These are phyloP conservation scores for Littorina saxatilis DNA, from an alignment of 1,140 invertebrate genomes.

Conservation along the genomic window DNA sequence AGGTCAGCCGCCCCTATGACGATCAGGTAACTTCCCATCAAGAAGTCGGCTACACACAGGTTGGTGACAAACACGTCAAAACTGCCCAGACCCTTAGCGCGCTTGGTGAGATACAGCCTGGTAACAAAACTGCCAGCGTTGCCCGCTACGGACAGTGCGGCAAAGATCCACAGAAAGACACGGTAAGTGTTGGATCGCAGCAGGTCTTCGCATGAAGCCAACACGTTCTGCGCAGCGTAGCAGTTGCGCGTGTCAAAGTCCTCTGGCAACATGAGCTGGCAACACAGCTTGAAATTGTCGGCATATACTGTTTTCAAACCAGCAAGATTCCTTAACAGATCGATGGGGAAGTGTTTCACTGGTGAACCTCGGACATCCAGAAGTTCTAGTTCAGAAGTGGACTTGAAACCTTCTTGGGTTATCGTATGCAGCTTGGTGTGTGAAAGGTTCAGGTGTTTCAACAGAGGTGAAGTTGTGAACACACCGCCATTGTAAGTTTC, in stretches of 20 bases:
- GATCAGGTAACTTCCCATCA: slow-evolving; percentile 67
- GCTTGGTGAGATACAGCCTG: slow-evolving; percentile 33
- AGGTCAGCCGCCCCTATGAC: slow-evolving; percentile 63
- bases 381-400: not conserved
- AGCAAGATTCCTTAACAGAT: slow-evolving; percentile 41
- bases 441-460: slow-evolving; percentile 40
- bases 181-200: slow-evolving; percentile 40
- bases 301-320: slow-evolving; percentile 42
- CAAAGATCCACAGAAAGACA: slow-evolving; percentile 50
- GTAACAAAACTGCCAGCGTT: slow-evolving; percentile 52
- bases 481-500: not conserved
- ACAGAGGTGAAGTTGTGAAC: not conserved
- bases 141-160: slow-evolving; percentile 42
- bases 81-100: slow-evolving; percentile 20
- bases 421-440: not conserved
- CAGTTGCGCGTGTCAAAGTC: slow-evolving; percentile 42
- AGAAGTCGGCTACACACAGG: slow-evolving; percentile 59
- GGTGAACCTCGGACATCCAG: slow-evolving; percentile 39
- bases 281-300: slow-evolving; percentile 52
- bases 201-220: slow-evolving; percentile 55
- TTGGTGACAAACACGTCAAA: slow-evolving; percentile 52
- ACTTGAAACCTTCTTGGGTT: slow-evolving; percentile 25
- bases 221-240: slow-evolving; percentile 33
- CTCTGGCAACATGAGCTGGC: slow-evolving; percentile 28
- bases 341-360: slow-evolving; percentile 23